phyloP scores from a whole-genome alignment of 2,888 invertebrate species.

The Romanomermis culicivorax region DNA sequence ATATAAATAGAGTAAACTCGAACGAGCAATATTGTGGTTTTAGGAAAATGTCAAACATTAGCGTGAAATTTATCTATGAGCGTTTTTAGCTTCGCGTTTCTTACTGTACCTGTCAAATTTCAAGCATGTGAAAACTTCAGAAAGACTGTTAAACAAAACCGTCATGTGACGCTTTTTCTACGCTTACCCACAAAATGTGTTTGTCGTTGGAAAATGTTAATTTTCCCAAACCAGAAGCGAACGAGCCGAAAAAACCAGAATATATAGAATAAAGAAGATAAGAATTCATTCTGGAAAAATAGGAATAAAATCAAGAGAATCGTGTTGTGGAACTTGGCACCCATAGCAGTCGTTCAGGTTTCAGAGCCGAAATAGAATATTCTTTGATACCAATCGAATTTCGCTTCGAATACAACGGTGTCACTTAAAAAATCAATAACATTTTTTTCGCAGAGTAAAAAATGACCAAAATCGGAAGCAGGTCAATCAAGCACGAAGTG shows the following conservation, averaged over 20 bases:
- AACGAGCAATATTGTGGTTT: too few species aligned
- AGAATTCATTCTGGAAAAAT: background rate
- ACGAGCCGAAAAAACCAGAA: background rate
- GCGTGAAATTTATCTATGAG: too few species aligned
- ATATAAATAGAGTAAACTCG: too few species aligned
- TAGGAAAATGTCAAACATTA: too few species aligned
- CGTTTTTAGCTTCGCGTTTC: too few species aligned
- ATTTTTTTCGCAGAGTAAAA: background rate
- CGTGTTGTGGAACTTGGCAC: background rate
- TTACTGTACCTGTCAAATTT: too few species aligned
- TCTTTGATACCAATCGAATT: background rate
- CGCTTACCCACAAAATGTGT: too few species aligned
- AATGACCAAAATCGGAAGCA: background rate
- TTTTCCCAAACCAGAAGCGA: background rate
- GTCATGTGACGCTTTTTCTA: too few species aligned
- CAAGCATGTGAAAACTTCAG: too few species aligned
- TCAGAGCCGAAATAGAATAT: background rate
- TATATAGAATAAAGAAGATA: background rate
- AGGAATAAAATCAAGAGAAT: background rate
- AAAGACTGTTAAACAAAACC: too few species aligned
- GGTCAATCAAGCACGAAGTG: too few species aligned
- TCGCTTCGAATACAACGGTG: background rate
- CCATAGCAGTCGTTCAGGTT: background rate
- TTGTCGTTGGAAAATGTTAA: too few species aligned
- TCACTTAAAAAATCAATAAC: background rate